Base-by-base conservation (phyloP, 2,797 vertebrate genomes). In the Clarias laeviceps region DNA sequence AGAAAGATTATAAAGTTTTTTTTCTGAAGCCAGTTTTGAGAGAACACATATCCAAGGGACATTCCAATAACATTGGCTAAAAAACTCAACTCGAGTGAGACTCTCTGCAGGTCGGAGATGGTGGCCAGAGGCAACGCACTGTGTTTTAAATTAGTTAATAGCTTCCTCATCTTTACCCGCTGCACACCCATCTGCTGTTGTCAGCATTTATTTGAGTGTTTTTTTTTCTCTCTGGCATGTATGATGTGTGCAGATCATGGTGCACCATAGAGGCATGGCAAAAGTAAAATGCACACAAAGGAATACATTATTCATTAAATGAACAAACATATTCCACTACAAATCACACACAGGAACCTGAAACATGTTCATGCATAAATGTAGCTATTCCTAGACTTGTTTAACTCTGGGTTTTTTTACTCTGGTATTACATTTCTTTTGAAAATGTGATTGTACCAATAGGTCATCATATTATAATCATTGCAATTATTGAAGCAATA, bases 1-100 rank as follows among this genome's bases (percentile, higher is more conserved):
- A 85, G 82, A 72, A 59, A 86, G 86, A 92, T 92, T 88, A 85
- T 88, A 87, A 87, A 88, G 59, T 65, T 64, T 69, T 84, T 78
- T 86, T 78, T 86, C 87, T 80, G 84, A 79, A 89, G 32, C 61
- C 72, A 32, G 65, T 65, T 77, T 9, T 89, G 87, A 82, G 82
- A 84, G 79, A 88, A 85, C 82, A 83, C 56, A 80, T 69, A 82
- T 84, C 82, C 65, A 61, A 86, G 87, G 80, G 74, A 11, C 78
- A 83, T 65, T 91, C 56, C 87, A 90, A 90, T 91, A 86, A 85
- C 73, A 22, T 68, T 76, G 68, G 80, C 70, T 82, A 37, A 72
- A 87, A 87, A 86, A 66, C 59, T 83, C n/a, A 22, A 69, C 86
- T 79, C 24, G 45, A 74, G 32, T 78, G 29, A 72, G 83, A 69